These are phyloP conservation scores for Mormyrops boulengeri DNA, from an alignment of 2,797 vertebrate species.

Conservation along the genomic window DNA sequence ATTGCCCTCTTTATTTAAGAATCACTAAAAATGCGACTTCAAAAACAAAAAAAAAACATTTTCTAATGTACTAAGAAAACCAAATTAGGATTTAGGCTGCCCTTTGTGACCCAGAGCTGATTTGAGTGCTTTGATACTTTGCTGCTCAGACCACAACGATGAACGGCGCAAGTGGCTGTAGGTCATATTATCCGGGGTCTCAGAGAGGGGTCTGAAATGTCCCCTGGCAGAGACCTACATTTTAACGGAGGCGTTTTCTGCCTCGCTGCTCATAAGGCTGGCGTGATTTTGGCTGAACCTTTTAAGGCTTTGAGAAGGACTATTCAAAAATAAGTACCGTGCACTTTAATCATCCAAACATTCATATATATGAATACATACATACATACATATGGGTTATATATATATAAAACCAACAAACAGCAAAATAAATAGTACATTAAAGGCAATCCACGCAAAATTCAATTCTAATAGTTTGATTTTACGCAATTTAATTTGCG, in stretches of 20 bases:
- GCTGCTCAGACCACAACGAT: conserved; percentile 19
- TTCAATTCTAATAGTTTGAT: neutral
- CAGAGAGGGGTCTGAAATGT: neutral
- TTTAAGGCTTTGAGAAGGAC: neutral
- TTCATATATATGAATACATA: neutral
- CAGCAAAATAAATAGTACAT: neutral
- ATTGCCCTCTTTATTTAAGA: neutral
- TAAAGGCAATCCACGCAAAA: neutral
- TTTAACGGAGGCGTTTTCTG: conserved; percentile 15
- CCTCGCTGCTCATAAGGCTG: neutral
- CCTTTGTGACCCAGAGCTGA: neutral
- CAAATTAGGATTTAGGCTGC: neutral
- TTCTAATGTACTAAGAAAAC: neutral
- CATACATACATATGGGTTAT: too few relatives aligned
- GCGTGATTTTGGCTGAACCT: neutral
- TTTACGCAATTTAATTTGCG: neutral
- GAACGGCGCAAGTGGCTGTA: neutral
- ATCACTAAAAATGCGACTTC: neutral
- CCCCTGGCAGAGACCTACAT: conserved; percentile 32
- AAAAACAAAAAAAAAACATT: neutral
- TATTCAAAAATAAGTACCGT: neutral
- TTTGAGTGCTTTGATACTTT: conserved; percentile 14
- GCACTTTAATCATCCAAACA: neutral
- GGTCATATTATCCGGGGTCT: neutral
- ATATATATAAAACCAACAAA: neutral